phyloP scores from a whole-genome alignment of 2,888 invertebrate genomes.

The Tenthredo mesomela region DNA sequence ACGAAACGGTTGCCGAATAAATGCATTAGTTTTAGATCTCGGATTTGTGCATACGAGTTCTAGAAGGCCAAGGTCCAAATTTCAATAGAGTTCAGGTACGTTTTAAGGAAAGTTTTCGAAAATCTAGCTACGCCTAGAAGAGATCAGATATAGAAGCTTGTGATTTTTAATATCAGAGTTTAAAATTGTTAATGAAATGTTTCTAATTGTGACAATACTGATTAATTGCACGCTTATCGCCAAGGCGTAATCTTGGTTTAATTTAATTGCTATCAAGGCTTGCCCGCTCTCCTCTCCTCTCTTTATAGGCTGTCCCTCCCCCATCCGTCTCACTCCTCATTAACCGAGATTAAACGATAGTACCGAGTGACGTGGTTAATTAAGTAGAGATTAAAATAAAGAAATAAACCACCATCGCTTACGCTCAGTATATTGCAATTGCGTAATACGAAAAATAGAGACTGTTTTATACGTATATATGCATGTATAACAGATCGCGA shows the following conservation, averaged over 20 bases:
- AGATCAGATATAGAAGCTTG: neutral
- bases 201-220: slow-evolving; percentile 71
- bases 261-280: slow-evolving; percentile 73
- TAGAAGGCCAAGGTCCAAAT: slow-evolving; percentile 45
- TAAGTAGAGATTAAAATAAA: slow-evolving; percentile 45
- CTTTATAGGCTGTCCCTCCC: neutral
- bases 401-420: slow-evolving; percentile 40
- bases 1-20: slow-evolving; percentile 50
- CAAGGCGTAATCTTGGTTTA: slow-evolving; percentile 69
- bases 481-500: neutral
- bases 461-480: neutral
- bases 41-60: neutral
- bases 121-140: neutral
- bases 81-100: slow-evolving; percentile 36
- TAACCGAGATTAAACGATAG: slow-evolving; percentile 52
- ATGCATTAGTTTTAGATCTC: slow-evolving; percentile 30
- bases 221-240: slow-evolving; percentile 73
- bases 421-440: slow-evolving; percentile 52
- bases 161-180: neutral
- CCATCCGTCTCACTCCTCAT: slow-evolving; percentile 29
- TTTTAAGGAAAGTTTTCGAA: neutral
- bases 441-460: slow-evolving; percentile 56
- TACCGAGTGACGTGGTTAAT: slow-evolving; percentile 51
- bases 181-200: slow-evolving; percentile 30
- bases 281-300: neutral